A percentile compares a stretch with the other conserved stretches of the same genome.
These are phyloP conservation scores for Acanthisitta chloris DNA, from an alignment of 2,113 vertebrate genomes.

Conservation along the genomic window DNA sequence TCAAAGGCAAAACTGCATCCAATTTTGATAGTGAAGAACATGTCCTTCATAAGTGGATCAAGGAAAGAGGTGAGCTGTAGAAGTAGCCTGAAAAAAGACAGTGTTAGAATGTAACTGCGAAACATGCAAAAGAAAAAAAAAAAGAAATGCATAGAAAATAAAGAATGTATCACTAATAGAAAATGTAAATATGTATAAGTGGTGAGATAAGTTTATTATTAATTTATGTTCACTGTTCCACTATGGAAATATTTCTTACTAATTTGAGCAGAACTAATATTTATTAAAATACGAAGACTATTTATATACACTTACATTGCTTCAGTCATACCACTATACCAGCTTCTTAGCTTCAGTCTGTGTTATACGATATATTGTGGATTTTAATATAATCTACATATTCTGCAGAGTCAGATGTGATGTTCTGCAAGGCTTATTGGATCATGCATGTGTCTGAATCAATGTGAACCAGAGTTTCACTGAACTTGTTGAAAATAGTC, in stretches of 20 bases:
- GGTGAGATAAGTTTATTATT: background rate
- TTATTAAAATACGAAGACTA: background rate
- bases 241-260: background rate
- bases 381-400: background rate
- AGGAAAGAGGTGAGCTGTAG: background rate
- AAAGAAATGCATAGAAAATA: background rate
- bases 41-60: background rate
- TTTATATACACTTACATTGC: background rate
- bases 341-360: background rate
- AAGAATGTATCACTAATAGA: background rate
- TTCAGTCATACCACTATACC: background rate
- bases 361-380: background rate
- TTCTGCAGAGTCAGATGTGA: background rate
- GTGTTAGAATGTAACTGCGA: background rate
- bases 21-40: background rate
- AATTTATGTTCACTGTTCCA: background rate
- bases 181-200: background rate
- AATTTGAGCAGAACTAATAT: background rate
- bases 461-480: background rate
- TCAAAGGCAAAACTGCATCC: background rate
- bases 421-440: background rate
- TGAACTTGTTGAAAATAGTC: background rate
- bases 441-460: background rate
- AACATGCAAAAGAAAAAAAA: accelerated
- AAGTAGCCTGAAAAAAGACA: background rate